Evolutionary conservation across 2,113 vertebrate genomes (phyloP), one percentile per base, ranked within the genome.

Genomic region (Tupaia tana): DNA sequence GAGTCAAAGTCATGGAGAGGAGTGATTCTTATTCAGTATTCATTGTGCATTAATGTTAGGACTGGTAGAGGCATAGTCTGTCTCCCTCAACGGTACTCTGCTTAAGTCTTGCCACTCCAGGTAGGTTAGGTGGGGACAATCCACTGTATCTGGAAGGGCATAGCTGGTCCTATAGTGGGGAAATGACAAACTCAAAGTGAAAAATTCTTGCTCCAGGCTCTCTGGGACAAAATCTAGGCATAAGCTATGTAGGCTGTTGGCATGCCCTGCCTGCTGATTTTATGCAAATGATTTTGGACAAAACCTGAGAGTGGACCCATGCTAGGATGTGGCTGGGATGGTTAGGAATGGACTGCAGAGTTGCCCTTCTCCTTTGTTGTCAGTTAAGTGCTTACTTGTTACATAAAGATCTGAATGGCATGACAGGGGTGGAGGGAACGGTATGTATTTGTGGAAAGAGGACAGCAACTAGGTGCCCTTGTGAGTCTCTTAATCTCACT

Each of bases 11-110:
- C 56, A 73, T n/a, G 31, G 58, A 6, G 58, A 84, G 7, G 29
- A 88, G 27, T 90, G n/a, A 19, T 54, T 85, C 54, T 87, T 90
- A 20, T 43, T 91, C 11, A 34, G 54, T 90, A 66, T 95, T 82
- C 59, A 52, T 25, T 81, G 9, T 56, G 61, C 29, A 73, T 88
- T 81, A 73, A n/a, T 29, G 29, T 78, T 59, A 73, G 77, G 29
- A 54, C 16, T 86, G 58, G n/a, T 52, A 74, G n/a, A 67, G 75
- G 25, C 5, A 9, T 34, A 25, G 1, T 31, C 6, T 92, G 1
- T 77, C 29, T 58, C 56, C 66, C 31, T 89, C 52, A 78, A 6
- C 2, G 64, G 31, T 56, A 7, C 20, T 90, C 18, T 75, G 58
- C 19, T 31, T 92, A 88, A 73, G 2, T 20, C 43, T 86, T 82